Evolutionary conservation across 2,888 invertebrate genomes (phyloP), one percentile per base, ranked within the genome.

Genomic region (Fragum sueziense): DNA sequence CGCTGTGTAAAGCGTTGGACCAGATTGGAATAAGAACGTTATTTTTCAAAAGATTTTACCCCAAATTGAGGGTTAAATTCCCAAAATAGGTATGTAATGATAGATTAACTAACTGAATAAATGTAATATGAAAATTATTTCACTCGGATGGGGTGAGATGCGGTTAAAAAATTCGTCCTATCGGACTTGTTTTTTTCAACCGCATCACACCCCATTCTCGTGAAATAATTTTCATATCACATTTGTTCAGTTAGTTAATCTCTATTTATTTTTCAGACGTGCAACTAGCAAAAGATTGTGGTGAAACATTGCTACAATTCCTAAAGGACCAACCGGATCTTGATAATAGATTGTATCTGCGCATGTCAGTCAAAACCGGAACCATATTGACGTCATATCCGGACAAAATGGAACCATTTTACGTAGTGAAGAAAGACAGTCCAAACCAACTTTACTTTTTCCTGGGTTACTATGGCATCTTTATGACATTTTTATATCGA

Each of bases 371-470:
- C 2, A 70, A 65, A n/a, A 77, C 80, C 17, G 80, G 84, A 20
- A 37, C 47, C 4, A 22, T 73, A 20, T 61, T 76, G 4, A 57
- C 76, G 2, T 31, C 33, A 9, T 34, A 61, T 9, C 84, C 82
- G 0, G 69, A 54, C 9, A 72, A 79, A 17, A 76, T 82, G 73
- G 73, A 76, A 47, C 82, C 77, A 31, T 84, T 84, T 52, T 84
- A 79, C 61, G 25, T 62, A 6, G 52, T 86, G 9, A 80, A 80
- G 61, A 70, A 62, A 47, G 73, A 72, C 27, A 51, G 62, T 17
- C 80, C 82, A 1, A 79, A 85, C 54, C 85, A 86, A 69, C 70
- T 85, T 3, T 86, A 83, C 61, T 85, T 83, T 69, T 80, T 83
- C 41, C 74, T 86, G 31, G 86, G 86, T 29, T 86, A 85, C 75